Percentiles rank a stretch among this genome's conserved stretches.
Conservation (phyloP, 2,888 invertebrate genomes). For the Timema podura region DNA sequence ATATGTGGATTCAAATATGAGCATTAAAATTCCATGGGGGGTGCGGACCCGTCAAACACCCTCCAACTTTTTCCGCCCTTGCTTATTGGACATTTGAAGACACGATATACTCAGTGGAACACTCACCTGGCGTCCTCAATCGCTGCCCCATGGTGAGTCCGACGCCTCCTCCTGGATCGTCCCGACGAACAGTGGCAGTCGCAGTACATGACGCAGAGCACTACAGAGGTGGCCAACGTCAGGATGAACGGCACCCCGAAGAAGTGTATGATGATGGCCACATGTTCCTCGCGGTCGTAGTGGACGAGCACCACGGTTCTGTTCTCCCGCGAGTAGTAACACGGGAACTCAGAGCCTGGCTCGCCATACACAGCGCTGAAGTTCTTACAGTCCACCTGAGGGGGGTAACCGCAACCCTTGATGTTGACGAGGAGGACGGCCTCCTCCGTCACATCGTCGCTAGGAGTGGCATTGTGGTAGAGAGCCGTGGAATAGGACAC, state of each 20-base stretch:
- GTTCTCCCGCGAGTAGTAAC: constrained; percentile 62
- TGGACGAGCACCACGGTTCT: constrained; percentile 76
- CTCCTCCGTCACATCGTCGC: constrained; percentile 46
- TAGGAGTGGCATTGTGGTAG: constrained; percentile 22
- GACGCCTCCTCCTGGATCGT: constrained; percentile 14
- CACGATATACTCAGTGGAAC: too few relatives aligned
- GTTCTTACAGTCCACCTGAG: constrained; percentile 68
- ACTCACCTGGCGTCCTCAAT: constrained; percentile 30
- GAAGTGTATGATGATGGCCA: constrained; percentile 76
- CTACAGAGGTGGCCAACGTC: constrained; percentile 78
- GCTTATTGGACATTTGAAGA: too few relatives aligned
- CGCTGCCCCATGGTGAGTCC: constrained; percentile 22
- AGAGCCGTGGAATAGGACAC: constrained; percentile 49
- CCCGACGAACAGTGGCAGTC: constrained; percentile 67
- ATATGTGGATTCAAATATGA: too few relatives aligned
- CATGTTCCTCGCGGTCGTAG: constrained; percentile 78
- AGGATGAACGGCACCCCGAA: constrained; percentile 80
- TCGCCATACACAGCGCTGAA: constrained; percentile 67
- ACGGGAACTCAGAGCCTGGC: constrained; percentile 62
- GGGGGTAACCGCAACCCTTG: constrained; percentile 81
- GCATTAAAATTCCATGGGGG: too few relatives aligned
- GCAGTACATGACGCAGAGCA: constrained; percentile 81
- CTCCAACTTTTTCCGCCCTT: too few relatives aligned
- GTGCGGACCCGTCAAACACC: too few relatives aligned
- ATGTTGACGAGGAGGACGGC: constrained; percentile 72